Evolutionary conservation across 2,113 vertebrate genomes (phyloP).

Genomic region (Psophia crepitans): DNA sequence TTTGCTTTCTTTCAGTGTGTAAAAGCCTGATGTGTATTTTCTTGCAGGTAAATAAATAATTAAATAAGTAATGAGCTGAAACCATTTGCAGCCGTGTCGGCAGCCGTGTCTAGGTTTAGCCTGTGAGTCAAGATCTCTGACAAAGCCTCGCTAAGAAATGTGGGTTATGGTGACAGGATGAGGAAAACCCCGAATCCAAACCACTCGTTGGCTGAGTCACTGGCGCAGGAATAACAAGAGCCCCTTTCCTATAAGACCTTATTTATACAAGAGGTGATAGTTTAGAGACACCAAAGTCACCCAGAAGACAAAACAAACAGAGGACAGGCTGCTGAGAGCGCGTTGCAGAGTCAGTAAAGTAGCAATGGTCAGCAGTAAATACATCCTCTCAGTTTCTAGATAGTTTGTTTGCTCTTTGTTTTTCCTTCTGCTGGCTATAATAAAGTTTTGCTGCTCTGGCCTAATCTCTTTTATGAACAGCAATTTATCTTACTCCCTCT

Average conservation of each 20-base stretch:
- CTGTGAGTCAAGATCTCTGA: not conserved
- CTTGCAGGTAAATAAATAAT: not conserved
- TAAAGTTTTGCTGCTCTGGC: conserved; percentile 1
- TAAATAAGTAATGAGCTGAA: not conserved
- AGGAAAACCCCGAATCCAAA: not conserved
- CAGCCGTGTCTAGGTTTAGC: not conserved
- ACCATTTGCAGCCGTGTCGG: not conserved
- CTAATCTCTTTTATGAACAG: conserved; percentile 41
- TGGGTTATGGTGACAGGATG: not conserved
- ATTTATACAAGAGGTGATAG: not conserved
- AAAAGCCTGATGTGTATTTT: not conserved
- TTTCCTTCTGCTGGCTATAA: not conserved
- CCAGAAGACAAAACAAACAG: not conserved
- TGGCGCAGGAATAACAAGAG: not conserved
- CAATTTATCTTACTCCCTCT: conserved; percentile 64
- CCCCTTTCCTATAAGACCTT: not conserved
- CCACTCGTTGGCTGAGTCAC: not conserved
- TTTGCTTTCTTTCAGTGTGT: not conserved
- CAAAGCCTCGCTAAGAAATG: not conserved
- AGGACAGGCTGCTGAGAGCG: not conserved
- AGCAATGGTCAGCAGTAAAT: not conserved
- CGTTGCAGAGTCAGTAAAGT: not conserved
- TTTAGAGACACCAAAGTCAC: not conserved
- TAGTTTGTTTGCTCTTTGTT: not conserved
- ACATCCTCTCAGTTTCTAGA: not conserved